Evolutionary conservation across 2,888 invertebrate genomes (phyloP).

Genomic region (Temnothorax unifasciatus): DNA sequence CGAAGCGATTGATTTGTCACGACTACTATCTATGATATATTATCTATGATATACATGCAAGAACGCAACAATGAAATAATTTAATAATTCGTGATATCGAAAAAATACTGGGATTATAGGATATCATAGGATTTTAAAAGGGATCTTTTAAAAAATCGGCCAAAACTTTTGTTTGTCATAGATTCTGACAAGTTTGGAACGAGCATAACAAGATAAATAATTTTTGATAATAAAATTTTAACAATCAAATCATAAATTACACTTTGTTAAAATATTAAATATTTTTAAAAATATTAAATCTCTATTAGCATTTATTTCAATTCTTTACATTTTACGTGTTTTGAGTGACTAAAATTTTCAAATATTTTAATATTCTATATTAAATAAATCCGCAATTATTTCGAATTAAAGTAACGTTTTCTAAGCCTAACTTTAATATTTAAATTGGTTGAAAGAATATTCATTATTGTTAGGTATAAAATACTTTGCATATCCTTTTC

Average conservation of each 20-base stretch:
- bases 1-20: constrained; percentile 37
- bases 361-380: not conserved
- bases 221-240: not conserved
- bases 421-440: not conserved
- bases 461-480: too few relatives aligned
- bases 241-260: not conserved
- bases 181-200: not conserved
- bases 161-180: not conserved
- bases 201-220: not conserved
- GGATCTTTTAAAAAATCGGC: not conserved
- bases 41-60: not conserved
- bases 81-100: not conserved
- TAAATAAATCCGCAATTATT: not conserved
- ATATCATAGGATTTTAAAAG: not conserved
- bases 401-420: not conserved
- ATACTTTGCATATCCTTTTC: not conserved
- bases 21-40: not conserved
- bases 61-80: not conserved
- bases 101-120: not conserved
- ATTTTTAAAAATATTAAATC: constrained; percentile 7
- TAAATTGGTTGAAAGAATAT: not conserved
- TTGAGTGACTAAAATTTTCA: not conserved
- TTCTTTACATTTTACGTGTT: not conserved
- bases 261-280: constrained; percentile 3
- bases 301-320: not conserved